Conservation (phyloP, 2,797 vertebrate genomes). For the Oreonectes daqikongensis region DNA sequence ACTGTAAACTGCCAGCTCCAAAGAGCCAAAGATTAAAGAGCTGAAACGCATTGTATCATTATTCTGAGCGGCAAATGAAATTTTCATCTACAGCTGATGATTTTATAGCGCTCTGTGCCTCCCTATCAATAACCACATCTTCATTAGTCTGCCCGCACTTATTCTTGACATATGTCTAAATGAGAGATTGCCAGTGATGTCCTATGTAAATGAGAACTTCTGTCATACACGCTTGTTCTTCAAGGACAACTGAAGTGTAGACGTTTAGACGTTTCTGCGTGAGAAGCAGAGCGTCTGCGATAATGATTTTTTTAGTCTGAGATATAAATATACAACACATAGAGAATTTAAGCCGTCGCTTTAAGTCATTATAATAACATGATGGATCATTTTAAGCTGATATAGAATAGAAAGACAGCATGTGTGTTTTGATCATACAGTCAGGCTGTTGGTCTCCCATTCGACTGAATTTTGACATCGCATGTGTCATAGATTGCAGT, state of each 20-base stretch:
- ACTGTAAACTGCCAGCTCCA: background rate
- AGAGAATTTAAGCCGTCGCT: background rate
- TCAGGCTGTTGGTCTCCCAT: background rate
- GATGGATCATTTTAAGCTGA: background rate
- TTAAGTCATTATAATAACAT: background rate
- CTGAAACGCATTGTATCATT: constrained; percentile 59
- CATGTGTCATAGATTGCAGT: background rate
- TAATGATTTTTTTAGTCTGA: background rate
- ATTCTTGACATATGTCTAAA: constrained; percentile 70
- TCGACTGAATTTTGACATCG: constrained; percentile 6
- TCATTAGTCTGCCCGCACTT: constrained; percentile 76
- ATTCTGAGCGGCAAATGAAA: constrained; percentile 55
- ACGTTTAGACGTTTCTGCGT: constrained; percentile 60
- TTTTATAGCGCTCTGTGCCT: constrained; percentile 69
- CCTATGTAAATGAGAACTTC: constrained; percentile 75
- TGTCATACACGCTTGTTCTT: constrained; percentile 62
- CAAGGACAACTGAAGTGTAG: constrained; percentile 68
- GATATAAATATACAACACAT: background rate
- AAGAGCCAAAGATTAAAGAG: constrained; percentile 57
- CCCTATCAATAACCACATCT: constrained; percentile 75
- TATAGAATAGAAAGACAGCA: background rate
- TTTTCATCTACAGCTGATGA: constrained; percentile 66
- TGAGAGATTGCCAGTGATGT: constrained; percentile 77
- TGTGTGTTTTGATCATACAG: background rate
- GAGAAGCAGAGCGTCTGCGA: background rate